Percentiles rank a stretch among this genome's conserved stretches.
Evolutionary conservation across 2,113 vertebrate genomes (phyloP).

Genomic region (Mohoua ochrocephala): DNA sequence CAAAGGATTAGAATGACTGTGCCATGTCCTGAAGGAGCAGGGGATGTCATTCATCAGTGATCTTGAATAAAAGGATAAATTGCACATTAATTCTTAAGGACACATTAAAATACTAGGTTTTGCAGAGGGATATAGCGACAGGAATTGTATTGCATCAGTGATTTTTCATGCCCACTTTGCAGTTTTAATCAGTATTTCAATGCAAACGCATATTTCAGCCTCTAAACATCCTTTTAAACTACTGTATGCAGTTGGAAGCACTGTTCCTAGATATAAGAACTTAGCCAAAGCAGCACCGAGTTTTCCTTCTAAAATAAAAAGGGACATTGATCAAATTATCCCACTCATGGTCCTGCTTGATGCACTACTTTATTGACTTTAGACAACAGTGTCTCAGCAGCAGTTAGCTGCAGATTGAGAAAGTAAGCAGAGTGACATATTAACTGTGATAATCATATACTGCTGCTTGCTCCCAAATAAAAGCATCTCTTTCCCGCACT

Average conservation of each 20-base stretch:
- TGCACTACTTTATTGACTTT: neutral
- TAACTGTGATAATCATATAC: neutral
- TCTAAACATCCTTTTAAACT: neutral
- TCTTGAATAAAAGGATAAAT: neutral
- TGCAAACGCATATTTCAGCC: neutral
- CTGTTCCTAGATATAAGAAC: neutral
- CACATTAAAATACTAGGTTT: neutral
- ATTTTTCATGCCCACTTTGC: neutral
- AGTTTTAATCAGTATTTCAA: neutral
- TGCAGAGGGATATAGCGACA: neutral
- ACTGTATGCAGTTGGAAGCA: neutral
- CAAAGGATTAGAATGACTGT: neutral
- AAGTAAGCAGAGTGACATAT: neutral
- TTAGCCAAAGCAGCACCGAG: neutral
- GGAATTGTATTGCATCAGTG: neutral
- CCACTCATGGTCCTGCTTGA: neutral
- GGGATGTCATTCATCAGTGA: neutral
- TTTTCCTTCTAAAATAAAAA: neutral
- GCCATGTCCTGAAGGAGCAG: neutral
- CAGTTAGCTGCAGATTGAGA: neutral
- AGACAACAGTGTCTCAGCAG: neutral
- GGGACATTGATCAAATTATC: neutral
- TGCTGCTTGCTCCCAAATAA: neutral
- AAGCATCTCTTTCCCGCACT: neutral
- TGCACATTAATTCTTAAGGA: neutral